These are phyloP conservation scores for Wiebesia pumilae DNA, from an alignment of 1,140 invertebrate species.

Conservation along the genomic window DNA sequence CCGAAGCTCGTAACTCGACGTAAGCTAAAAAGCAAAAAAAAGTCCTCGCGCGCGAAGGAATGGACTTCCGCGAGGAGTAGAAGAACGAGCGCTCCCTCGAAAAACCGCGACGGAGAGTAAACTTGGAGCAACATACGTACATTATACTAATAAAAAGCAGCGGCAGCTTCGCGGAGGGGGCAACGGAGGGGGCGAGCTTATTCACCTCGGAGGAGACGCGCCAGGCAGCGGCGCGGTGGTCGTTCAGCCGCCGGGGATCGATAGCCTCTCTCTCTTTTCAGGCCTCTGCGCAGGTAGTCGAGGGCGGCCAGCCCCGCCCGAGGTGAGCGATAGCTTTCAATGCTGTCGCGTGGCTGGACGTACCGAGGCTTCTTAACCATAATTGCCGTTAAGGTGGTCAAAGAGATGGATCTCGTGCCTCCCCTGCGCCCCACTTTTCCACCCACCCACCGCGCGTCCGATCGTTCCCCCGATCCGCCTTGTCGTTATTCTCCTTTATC, in stretches of 20 bases:
- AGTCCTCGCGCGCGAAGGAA: neutral
- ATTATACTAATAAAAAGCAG: slow-evolving; percentile 40
- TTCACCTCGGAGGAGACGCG: slow-evolving; percentile 33
- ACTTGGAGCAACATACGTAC: neutral
- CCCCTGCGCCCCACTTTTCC: neutral
- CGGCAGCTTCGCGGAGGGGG: neutral
- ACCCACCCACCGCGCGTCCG: neutral
- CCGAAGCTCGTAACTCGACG: neutral
- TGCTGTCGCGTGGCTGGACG: neutral
- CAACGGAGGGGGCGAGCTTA: neutral
- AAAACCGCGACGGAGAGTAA: neutral
- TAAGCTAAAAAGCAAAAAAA: neutral
- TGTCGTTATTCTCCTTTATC: too few relatives aligned
- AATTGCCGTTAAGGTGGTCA: slow-evolving; percentile 11
- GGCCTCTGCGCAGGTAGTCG: neutral
- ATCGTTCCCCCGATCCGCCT: too few relatives aligned
- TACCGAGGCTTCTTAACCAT: neutral
- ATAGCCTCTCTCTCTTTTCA: slow-evolving; percentile 30
- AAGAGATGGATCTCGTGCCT: neutral
- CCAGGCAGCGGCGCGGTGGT: neutral
- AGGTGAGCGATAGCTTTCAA: neutral
- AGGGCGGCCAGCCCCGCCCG: slow-evolving; percentile 12
- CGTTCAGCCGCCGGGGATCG: slow-evolving; percentile 25
- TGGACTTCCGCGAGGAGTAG: neutral
- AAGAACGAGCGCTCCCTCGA: neutral